Base-by-base conservation (phyloP, 2,113 vertebrate genomes). In the Puntigrus tetrazona region DNA sequence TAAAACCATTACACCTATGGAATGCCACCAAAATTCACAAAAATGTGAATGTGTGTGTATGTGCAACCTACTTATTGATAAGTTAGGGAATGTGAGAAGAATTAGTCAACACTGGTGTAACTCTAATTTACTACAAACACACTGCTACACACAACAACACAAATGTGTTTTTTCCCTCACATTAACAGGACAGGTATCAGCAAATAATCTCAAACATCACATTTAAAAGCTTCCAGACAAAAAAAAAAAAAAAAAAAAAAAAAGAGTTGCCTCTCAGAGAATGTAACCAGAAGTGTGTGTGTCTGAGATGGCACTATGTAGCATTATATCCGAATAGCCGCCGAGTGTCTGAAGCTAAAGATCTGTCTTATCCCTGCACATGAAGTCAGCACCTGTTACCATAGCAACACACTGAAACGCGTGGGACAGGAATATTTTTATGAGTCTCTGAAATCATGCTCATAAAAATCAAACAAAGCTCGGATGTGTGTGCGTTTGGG, bases 351-450 rank as follows among this genome's bases (percentile, higher is more conserved):
- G 59, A 65, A 80, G 78, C 57, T 80, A 47, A 80, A 80, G 9
- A 67, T 47, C 59, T 10, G 38, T 80, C 78, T 65, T 80, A 47
- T 70, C 45, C 65, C 75, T 59, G 29, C 75, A 78, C 75, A 34
- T n/a, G 55, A 75, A 86, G 61, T 75, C 85, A 65, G 81, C 57
- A 78, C 61, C 52, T 77, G 87, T 88, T 86, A 82, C 84, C 77
- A 84, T 88, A 76, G 84, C 82, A 88, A 88, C 87, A 77, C 74
- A 80, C 45, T 11, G 2, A 2, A 52, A 74, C 0, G 80, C 73
- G 80, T 76, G 76, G 84, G 69, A 52, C 76, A 73, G 50, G 76
- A 88, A 84, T 86, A 76, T 86, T 83, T 87, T 78, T 76, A 87
- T 45, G 67, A 79, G 55, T 82, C 75, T 85, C 67, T 70, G 81